Evolutionary conservation across 2,888 invertebrate species (phyloP), one percentile per base, ranked within the genome.

Genomic region (Elysia crispata): DNA sequence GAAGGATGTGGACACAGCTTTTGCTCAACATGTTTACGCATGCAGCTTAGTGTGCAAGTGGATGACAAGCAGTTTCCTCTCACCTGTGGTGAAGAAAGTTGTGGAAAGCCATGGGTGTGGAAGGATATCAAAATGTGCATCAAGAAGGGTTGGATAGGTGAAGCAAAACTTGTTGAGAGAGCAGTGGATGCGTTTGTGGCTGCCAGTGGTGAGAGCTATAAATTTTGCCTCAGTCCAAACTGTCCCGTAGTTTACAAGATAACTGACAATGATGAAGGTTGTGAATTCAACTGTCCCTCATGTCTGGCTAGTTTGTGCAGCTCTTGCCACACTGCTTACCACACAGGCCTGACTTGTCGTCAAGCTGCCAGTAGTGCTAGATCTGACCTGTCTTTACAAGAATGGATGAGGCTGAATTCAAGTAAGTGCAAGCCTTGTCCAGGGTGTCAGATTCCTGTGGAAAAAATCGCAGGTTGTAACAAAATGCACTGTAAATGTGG

Each of bases 1-100:
- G 89, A 90, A 69, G 83, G 79, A 15, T 90, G 90, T 81, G 89
- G 89, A 0, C 91, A 91, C 83, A 83, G 87, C 3, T 90, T 89
- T 76, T 91, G 91, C 79, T 77, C 70, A 3, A 82, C 82, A 3
- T 91, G 91, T 77, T 50, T 88, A 11, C 82, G 82, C 18, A 72
- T 70, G 11, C 86, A 85, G 74, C 50, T 80, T 1, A 41, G 23
- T 15, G 83, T 83, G n/a, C 83, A 83, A 13, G 78, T 87, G 11
- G 67, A 80, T 11, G 81, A 82, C 69, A 86, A 83, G 67, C 82
- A 84, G 6, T 84, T 90, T 41, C 91, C 91, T 0, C 49, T 90
- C 0, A 54, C 23, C 13, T 91, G 91, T 82, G 85, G 83, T 20
- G 33, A 72, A 6, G 88, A 90, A 18, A 80, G 76, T 0, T 91